These are phyloP conservation scores for Phalacrocorax pelagicus DNA, from an alignment of 2,113 vertebrate species.

Conservation along the genomic window DNA sequence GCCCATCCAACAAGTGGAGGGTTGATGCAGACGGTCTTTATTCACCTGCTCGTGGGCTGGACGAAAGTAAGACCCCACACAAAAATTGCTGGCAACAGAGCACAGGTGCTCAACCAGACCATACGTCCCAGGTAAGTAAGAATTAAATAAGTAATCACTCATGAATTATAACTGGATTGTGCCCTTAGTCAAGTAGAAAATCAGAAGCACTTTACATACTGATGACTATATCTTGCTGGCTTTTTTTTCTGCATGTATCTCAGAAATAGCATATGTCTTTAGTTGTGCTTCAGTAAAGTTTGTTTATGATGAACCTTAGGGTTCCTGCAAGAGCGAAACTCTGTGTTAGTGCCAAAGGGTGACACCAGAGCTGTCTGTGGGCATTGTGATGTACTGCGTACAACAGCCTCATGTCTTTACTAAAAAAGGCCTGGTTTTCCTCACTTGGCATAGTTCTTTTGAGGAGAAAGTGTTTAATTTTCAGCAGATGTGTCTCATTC, in stretches of 20 bases:
- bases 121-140: neutral
- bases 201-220: neutral
- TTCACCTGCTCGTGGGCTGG: neutral
- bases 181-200: neutral
- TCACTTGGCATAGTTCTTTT: slow-evolving; percentile 1
- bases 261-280: neutral
- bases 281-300: neutral
- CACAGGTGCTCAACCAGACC: neutral
- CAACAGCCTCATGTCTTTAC: neutral
- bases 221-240: neutral
- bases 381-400: neutral
- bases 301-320: neutral
- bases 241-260: neutral
- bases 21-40: neutral
- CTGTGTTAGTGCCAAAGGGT: slow-evolving; percentile 1
- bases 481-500: slow-evolving; percentile 20
- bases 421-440: neutral
- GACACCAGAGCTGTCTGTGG: slow-evolving; percentile 22
- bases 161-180: neutral
- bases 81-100: neutral
- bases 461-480: slow-evolving; percentile 38
- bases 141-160: neutral
- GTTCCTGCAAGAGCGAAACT: neutral
- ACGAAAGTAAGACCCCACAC: neutral
- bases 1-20: neutral